A percentile compares a stretch with the other conserved stretches of the same genome.
Evolutionary conservation across 2,888 invertebrate species (phyloP).

Genomic region (Ophioninae sp.): DNA sequence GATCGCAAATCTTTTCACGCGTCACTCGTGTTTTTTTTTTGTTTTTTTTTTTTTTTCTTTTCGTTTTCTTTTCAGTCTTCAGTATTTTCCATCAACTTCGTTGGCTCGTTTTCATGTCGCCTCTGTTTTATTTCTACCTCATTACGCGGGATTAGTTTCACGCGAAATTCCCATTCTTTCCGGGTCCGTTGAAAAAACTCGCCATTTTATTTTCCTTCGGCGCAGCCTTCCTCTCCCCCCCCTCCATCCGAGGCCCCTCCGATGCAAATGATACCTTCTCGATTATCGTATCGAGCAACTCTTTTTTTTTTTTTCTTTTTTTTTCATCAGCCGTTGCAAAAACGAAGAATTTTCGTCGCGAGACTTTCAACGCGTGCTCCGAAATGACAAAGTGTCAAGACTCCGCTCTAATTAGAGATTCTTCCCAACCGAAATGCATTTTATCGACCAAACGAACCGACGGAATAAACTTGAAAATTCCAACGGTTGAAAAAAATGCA

Average conservation of each 20-base stretch:
- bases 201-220: conserved; percentile 46
- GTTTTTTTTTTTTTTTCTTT: conserved; percentile 10
- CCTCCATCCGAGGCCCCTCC: neutral
- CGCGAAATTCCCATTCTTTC: conserved; percentile 66
- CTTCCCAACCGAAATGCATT: neutral
- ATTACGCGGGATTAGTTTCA: conserved; percentile 78
- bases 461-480: neutral
- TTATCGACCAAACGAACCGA: neutral
- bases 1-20: conserved; percentile 70
- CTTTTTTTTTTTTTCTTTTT: conserved; percentile 9
- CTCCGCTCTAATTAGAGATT: neutral
- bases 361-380: neutral
- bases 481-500: neutral
- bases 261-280: neutral
- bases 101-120: conserved; percentile 62
- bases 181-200: conserved; percentile 33
- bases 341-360: neutral
- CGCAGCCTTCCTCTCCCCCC: neutral
- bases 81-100: conserved; percentile 11
- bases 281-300: conserved; percentile 21
- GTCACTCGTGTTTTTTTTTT: conserved; percentile 28
- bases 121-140: conserved; percentile 78
- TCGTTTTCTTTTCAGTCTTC: conserved; percentile 6
- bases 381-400: neutral
- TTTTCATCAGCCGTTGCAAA: neutral